Evolutionary conservation across 1,140 invertebrate genomes (phyloP), one percentile per base, ranked within the genome.

Genomic region (Drosophila seguyi): DNA sequence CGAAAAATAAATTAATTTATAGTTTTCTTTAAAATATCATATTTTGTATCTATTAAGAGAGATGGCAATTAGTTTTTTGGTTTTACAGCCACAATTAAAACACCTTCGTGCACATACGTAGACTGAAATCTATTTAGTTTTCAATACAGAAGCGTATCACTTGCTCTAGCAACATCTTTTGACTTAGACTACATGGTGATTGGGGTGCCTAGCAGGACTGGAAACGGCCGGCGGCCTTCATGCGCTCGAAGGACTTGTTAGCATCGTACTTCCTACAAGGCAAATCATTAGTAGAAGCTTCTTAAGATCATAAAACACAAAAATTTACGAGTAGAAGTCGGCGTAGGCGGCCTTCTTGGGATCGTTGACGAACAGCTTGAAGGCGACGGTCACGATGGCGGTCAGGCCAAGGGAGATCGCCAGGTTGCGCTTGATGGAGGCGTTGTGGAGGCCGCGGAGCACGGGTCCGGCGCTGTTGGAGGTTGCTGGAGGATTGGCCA

Each of bases 271-370:
- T 94, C 81, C 94, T 94, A 75, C 41, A 86, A 90, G 18, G n/a
- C 34, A 55, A 6, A 55, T 3, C 4, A 22, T 22, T 58, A 81
- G 11, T 18, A 0, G 0, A n/a, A 11, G 5, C 2, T 31, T 11
- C 14, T 39, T 6, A 10, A 14, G 29, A 6, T 20, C 0, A 58
- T 10, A 34, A 25, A 5, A 3, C 14, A 6, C 10, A 1, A 13
- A 31, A 69, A 65, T 55, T 62, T 93, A 94, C 94, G 93, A 94
- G 92, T 94, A 94, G 83, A 94, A 95, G 57, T 95, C 94, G 56
- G 94, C 94, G 69, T 94, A 94, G 68, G 81, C 91, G 31, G 92
- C 82, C 63, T 94, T 95, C 58, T 93, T 92, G 18, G 94, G 92
- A 47, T 94, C 93, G 58, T 92, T 91, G 27, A 94, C 77, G 1